A percentile compares a stretch with the other conserved stretches of the same genome.
These are phyloP conservation scores for Hemitrygon akajei DNA, from an alignment of 2,797 vertebrate species.

Conservation along the genomic window DNA sequence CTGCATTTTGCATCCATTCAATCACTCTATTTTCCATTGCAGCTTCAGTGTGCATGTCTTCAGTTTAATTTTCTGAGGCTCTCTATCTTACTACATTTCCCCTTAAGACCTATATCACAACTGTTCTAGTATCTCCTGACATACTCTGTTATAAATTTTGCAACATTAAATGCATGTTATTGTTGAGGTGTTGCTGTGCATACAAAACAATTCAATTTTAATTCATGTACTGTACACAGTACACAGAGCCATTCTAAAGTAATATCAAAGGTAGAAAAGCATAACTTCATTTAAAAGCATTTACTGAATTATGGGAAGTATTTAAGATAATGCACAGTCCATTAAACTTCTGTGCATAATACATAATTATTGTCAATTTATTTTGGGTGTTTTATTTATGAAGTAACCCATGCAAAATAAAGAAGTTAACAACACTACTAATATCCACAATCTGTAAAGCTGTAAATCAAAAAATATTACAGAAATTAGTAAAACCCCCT, in stretches of 20 bases:
- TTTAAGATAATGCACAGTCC: neutral
- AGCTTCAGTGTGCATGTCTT: no score
- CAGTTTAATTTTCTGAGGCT: no score
- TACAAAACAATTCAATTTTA: neutral
- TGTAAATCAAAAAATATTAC: neutral
- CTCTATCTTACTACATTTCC: no score
- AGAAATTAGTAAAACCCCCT: neutral
- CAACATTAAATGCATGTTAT: neutral
- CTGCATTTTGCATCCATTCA: neutral
- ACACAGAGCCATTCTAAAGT: neutral
- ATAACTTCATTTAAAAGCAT: neutral
- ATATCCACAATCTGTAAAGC: neutral
- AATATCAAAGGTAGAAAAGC: no score
- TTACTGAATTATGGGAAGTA: neutral
- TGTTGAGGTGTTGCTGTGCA: neutral
- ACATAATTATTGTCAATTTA: neutral
- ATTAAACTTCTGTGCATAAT: neutral
- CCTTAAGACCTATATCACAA: neutral
- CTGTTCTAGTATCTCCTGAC: neutral
- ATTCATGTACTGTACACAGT: neutral
- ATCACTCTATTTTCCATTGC: no score
- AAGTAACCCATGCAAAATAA: neutral
- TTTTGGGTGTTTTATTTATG: neutral
- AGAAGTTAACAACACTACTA: neutral
- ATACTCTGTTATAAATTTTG: neutral